Evolutionary conservation across 2,113 vertebrate species (phyloP), one percentile per base, ranked within the genome.

Genomic region (Pluvialis apricaria): DNA sequence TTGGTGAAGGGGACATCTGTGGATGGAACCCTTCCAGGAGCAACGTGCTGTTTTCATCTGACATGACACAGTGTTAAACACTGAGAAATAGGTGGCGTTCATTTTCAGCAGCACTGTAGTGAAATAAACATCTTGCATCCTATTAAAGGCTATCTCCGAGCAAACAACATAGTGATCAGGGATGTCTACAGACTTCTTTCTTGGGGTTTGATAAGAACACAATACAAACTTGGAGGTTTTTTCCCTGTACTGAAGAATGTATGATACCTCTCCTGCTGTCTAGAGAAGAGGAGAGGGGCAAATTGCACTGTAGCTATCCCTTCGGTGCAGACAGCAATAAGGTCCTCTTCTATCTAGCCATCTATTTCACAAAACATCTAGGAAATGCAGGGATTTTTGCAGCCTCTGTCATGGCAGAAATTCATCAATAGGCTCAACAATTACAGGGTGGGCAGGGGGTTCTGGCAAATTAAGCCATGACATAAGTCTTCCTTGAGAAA

Each of bases 1-100:
- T 97, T 86, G 77, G 75, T 82, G 92, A 89, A 94, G 62, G 81
- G 47, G 83, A 87, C 73, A 82, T 95, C 86, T 96, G 92, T 34
- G 34, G 60, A 17, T 92, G 77, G 83, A 94, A 77, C 61, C n/a
- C 17, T 64, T 89, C 69, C 73, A 91, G 88, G 60, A 91, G 52
- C 80, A 92, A 34, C 0, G 9, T 86, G 88, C 57, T 87, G 40
- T 64, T 85, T 86, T 75, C 73, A 28, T 82, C 80, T 92, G 90
- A 82, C 12, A 3, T 47, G 82, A 19, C 78, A 62, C 32, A 13
- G 25, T 86, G 57, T 31, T n/a, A 89, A 89, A 75, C 68, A 54
- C 54, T 61, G 76, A 66, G 31, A 49, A 95, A 87, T 75, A 55
- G 54, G 54, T 70, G 54, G 13, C 40, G 51, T 91, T 92, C 25